Conservation (phyloP, 2,888 invertebrate genomes). For the Pseudoips prasinana region DNA sequence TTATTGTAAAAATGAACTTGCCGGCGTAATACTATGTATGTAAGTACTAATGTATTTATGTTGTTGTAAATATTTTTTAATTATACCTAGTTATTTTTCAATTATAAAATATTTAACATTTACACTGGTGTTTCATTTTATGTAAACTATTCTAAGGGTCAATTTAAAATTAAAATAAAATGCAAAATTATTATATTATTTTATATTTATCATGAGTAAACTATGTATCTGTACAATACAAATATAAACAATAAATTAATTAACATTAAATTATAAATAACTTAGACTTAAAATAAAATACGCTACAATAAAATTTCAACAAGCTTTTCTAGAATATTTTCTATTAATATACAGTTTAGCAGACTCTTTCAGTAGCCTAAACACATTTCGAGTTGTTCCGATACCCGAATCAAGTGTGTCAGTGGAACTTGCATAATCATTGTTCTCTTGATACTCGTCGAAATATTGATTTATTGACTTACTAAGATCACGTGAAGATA, state of each 20-base stretch:
- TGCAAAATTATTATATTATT: too few relatives aligned
- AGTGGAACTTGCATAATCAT: constrained; percentile 4
- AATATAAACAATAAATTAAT: too few relatives aligned
- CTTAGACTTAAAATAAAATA: too few relatives aligned
- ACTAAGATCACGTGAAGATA: constrained; percentile 12
- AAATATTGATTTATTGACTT: constrained; percentile 14
- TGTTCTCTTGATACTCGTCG: constrained; percentile 10
- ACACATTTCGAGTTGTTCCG: constrained; percentile 21
- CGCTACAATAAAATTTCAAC: too few relatives aligned
- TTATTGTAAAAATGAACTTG: constrained; percentile 78
- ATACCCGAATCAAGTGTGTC: constrained; percentile 23
- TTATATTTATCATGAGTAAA: too few relatives aligned
- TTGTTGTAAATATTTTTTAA: constrained; percentile 64
- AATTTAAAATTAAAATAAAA: too few relatives aligned
- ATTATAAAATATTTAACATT: constrained; percentile 64
- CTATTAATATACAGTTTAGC: constrained; percentile 28
- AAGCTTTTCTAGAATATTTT: constrained; percentile 9
- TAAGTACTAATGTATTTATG: constrained; percentile 65
- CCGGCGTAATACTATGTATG: constrained; percentile 73
- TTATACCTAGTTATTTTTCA: constrained; percentile 60
- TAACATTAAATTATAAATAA: too few relatives aligned
- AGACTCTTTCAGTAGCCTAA: constrained; percentile 25
- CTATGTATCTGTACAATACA: too few relatives aligned
- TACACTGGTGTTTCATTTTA: constrained; percentile 34
- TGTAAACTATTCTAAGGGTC: too few relatives aligned